Percentiles rank a stretch among this genome's conserved stretches.
phyloP scores from a whole-genome alignment of 2,113 vertebrate genomes.

The Scatophagus argus region DNA sequence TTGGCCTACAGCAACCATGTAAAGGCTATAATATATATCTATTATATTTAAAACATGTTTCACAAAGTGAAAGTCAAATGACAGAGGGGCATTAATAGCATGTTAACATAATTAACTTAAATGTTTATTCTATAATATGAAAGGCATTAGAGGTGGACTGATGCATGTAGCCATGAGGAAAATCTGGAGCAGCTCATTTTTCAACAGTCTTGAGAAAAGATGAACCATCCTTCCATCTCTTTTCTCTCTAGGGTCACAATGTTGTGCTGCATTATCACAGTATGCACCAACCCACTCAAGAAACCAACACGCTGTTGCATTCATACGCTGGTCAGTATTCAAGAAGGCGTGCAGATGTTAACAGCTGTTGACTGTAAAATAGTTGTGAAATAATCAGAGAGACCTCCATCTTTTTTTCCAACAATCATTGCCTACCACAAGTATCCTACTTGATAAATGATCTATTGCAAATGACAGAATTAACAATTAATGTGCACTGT shows the following conservation, averaged over 20 bases:
- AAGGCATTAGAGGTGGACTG: constrained; percentile 7
- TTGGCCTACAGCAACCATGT: constrained; percentile 66
- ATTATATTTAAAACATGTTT: constrained; percentile 59
- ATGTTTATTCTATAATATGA: not conserved
- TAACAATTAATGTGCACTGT: constrained; percentile 49
- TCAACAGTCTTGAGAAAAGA: constrained; percentile 16
- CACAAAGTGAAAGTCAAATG: constrained; percentile 12
- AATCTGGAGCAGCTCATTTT: not conserved
- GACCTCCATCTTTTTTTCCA: constrained; percentile 15
- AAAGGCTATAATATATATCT: constrained; percentile 58
- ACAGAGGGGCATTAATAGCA: not conserved
- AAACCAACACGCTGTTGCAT: constrained; percentile 5
- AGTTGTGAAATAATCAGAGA: constrained; percentile 31
- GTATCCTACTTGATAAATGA: constrained; percentile 45
- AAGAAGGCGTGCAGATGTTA: constrained; percentile 33
- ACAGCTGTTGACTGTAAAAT: constrained; percentile 52
- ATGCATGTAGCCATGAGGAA: constrained; percentile 2
- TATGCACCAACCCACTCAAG: not conserved
- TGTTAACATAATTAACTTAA: not conserved
- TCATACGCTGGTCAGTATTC: constrained; percentile 9
- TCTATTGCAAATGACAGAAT: constrained; percentile 37
- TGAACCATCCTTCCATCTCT: not conserved
- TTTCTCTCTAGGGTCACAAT: not conserved
- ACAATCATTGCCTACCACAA: constrained; percentile 10
- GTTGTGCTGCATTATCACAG: constrained; percentile 13